Evolutionary conservation across 1,140 invertebrate species (phyloP).

Genomic region (Wiebesia pumilae): DNA sequence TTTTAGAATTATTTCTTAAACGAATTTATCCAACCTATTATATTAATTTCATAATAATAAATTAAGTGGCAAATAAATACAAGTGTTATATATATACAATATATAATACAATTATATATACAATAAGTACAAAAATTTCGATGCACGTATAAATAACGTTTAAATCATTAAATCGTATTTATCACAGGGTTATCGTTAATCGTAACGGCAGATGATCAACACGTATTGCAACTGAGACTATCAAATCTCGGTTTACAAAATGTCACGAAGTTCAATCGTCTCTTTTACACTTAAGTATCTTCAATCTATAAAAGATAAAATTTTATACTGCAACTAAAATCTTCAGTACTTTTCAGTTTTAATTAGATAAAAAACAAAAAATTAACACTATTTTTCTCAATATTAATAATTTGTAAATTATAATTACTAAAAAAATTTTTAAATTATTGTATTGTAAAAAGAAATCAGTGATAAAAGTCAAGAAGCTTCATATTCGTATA

Average conservation of each 20-base stretch:
- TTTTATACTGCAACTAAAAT: not conserved
- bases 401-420: not conserved
- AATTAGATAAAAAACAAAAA: not conserved
- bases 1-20: not conserved
- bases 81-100: too few species aligned
- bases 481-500: too few species aligned
- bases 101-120: too few species aligned
- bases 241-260: slow-evolving; percentile 14
- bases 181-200: slow-evolving; percentile 8
- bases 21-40: too few species aligned
- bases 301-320: not conserved
- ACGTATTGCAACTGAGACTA: not conserved
- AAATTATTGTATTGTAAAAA: too few species aligned
- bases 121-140: too few species aligned
- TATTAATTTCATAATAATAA: not conserved
- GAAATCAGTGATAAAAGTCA: too few species aligned
- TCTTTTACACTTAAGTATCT: not conserved
- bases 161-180: slow-evolving; percentile 11
- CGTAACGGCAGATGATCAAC: not conserved
- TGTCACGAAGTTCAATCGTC: not conserved
- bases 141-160: too few species aligned
- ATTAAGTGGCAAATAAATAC: not conserved
- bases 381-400: not conserved
- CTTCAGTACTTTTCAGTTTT: not conserved
- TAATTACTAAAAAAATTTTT: not conserved